phyloP scores from a whole-genome alignment of 2,888 invertebrate species.

The Atethmia centrago region DNA sequence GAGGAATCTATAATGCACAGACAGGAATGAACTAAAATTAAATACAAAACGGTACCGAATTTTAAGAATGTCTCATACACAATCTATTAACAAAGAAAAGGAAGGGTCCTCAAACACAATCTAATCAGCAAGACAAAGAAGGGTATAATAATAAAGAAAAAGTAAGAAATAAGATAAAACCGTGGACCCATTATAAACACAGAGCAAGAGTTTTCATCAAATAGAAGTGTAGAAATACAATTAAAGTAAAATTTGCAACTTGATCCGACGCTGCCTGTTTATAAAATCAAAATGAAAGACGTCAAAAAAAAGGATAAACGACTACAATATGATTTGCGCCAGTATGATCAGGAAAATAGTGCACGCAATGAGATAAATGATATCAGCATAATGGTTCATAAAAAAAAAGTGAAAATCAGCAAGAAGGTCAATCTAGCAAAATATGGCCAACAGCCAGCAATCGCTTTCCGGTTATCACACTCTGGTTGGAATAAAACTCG shows the following conservation, averaged over 20 bases:
- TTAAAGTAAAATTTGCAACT: background rate
- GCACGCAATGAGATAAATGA: constrained; percentile 17
- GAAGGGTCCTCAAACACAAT: background rate
- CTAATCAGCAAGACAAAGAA: background rate
- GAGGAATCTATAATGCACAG: background rate
- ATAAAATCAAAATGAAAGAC: constrained; percentile 34
- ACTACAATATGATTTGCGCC: background rate
- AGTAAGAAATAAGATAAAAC: constrained; percentile 1
- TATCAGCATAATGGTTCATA: constrained; percentile 35
- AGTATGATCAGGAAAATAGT: constrained; percentile 4
- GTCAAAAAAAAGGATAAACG: background rate
- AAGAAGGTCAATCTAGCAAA: constrained; percentile 13
- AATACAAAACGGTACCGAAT: background rate
- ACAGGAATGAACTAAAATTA: background rate
- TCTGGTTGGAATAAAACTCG: background rate
- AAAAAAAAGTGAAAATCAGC: constrained; percentile 43
- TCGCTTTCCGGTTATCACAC: constrained; percentile 39
- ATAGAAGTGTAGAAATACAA: background rate
- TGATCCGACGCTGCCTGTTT: background rate
- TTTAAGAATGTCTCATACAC: constrained; percentile 10
- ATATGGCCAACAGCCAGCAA: constrained; percentile 25
- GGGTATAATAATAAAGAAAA: background rate
- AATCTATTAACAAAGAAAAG: background rate
- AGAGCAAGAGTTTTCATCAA: background rate
- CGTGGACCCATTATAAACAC: background rate